phyloP scores from a whole-genome alignment of 2,888 invertebrate genomes.

The Phortica okadai region DNA sequence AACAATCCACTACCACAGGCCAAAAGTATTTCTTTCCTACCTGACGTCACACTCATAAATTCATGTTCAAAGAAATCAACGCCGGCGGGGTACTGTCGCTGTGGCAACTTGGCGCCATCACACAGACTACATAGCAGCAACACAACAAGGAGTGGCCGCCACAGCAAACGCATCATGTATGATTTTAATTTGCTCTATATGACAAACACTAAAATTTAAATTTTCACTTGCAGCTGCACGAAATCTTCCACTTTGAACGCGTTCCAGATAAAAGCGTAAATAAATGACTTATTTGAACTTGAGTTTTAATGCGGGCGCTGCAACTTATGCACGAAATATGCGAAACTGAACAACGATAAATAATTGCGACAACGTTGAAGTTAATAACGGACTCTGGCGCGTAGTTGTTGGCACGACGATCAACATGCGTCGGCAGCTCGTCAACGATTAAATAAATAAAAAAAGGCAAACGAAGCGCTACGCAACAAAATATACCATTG shows the following conservation, averaged over 20 bases:
- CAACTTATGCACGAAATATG: not conserved
- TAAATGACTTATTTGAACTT: not conserved
- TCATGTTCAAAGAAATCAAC: constrained; percentile 72
- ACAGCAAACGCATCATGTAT: constrained; percentile 6
- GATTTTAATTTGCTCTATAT: constrained; percentile 44
- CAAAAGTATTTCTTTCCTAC: constrained; percentile 42
- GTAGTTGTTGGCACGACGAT: constrained; percentile 12
- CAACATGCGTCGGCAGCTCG: constrained; percentile 41
- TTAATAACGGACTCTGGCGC: not conserved
- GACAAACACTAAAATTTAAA: constrained; percentile 1
- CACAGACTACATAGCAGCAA: constrained; percentile 47
- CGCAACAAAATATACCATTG: too few relatives aligned
- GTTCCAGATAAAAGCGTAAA: not conserved
- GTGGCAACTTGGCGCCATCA: constrained; percentile 51
- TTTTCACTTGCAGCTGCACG: constrained; percentile 6
- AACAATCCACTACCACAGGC: not conserved
- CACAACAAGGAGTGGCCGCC: constrained; percentile 33
- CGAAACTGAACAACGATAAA: not conserved
- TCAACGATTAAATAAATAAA: constrained; percentile 48
- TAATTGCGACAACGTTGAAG: not conserved
- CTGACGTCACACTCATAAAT: constrained; percentile 58
- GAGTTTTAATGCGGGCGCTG: constrained; percentile 2
- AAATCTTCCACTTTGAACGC: constrained; percentile 16
- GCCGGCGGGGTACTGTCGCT: constrained; percentile 55
- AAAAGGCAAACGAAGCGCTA: constrained; percentile 37